Evolutionary conservation across 2,113 vertebrate species (phyloP).

Genomic region (Scytalopus superciliaris): DNA sequence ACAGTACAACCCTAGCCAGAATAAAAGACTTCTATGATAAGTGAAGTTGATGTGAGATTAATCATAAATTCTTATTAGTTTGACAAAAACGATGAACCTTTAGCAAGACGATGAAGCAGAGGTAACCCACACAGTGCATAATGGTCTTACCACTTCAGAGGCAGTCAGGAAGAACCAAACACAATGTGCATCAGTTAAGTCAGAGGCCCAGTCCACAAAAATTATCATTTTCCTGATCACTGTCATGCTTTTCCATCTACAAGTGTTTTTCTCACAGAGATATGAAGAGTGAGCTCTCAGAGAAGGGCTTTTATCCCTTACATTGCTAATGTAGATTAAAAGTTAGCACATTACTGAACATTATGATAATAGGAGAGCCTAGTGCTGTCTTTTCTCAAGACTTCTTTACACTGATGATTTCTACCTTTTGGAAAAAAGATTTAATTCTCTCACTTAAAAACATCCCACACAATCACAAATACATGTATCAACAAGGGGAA

Average conservation of each 20-base stretch:
- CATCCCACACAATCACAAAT: background rate
- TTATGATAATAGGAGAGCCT: background rate
- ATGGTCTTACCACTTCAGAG: background rate
- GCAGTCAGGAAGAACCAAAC: background rate
- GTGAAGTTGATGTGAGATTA: background rate
- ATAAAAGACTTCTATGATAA: background rate
- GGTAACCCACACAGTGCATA: background rate
- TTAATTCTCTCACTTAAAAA: background rate
- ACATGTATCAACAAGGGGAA: background rate
- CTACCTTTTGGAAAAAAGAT: background rate
- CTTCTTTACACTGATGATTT: background rate
- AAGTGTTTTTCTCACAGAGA: background rate
- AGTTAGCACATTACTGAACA: background rate
- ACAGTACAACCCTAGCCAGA: background rate
- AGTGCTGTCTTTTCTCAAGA: background rate
- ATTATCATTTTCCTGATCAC: background rate
- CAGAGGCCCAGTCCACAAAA: background rate
- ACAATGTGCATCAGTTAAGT: background rate
- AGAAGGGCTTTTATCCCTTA: background rate
- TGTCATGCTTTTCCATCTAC: background rate
- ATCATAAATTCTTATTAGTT: background rate
- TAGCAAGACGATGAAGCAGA: background rate
- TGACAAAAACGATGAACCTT: background rate
- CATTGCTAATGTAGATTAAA: background rate
- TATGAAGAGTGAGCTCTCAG: background rate